Evolutionary conservation across 2,888 invertebrate genomes (phyloP), one percentile per base, ranked within the genome.

Genomic region (Metellina segmentata): DNA sequence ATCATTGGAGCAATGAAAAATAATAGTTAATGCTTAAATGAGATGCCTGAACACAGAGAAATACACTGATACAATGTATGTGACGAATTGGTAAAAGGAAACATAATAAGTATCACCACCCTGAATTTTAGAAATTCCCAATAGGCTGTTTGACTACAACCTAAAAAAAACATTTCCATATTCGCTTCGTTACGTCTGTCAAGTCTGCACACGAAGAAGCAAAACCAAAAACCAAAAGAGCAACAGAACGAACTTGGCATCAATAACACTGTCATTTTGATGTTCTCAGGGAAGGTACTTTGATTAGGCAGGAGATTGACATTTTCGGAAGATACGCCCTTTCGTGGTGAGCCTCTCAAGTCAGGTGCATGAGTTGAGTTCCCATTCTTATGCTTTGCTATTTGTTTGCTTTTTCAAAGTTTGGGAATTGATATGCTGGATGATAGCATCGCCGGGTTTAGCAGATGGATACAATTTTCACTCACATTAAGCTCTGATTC

Each of bases 221-320:
- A 74, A 75, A 75, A 74, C 52, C 16, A 61, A 69, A 51, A 16
- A 9, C 19, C 16, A 74, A 52, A 71, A 72, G 81, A 61, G 61
- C 61, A 61, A 48, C 72, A 72, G 81, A 79, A 79, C 78, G 71
- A 83, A 49, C 85, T 49, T 79, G 85, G 77, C 90, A 83, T 89
- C 89, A 82, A 75, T 82, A 89, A 78, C 83, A 71, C 90, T 90
- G 90, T 90, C 90, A 90, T 79, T 81, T 85, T 79, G 90, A 90
- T 78, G 85, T 79, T 85, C 75, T 70, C 90, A 70, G 79, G 20
- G 72, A 85, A 69, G 70, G 75, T 19, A 20, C 81, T 81, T 86
- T 90, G 85, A 85, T 81, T 85, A 53, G 78, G 16, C 11, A 48
- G 81, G 51, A 85, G 90, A 90, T 90, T 90, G 90, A 85, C 90